Conservation (phyloP, 2,113 vertebrate genomes). For the Verasper variegatus region DNA sequence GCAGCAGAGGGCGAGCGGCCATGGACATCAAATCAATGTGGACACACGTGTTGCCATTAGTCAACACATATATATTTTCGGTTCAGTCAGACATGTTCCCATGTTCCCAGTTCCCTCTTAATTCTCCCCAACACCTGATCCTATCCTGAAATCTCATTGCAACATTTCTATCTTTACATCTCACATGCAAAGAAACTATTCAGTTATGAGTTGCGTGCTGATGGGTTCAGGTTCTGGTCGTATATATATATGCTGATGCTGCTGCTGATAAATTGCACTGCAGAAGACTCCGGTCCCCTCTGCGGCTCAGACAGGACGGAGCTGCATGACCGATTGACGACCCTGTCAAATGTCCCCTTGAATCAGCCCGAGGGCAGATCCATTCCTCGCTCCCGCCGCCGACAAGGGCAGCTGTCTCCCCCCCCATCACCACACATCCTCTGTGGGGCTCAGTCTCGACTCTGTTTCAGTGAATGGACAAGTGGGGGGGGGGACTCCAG, state of each 20-base stretch:
- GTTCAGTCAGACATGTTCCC: too few species aligned
- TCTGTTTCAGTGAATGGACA: conserved; percentile 8
- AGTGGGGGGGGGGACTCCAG: conserved; percentile 9
- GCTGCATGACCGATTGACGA: neutral
- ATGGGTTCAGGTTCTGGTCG: too few species aligned
- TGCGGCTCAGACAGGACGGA: conserved; percentile 46
- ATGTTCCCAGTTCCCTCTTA: too few species aligned
- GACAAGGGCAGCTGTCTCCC: conserved; percentile 24
- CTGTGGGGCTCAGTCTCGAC: conserved; percentile 49
- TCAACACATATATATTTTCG: too few species aligned
- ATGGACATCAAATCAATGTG: too few species aligned
- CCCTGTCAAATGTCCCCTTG: conserved; percentile 17
- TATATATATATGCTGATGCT: neutral
- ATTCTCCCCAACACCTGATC: too few species aligned
- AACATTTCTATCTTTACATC: too few species aligned
- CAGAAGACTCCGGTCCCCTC: conserved; percentile 27
- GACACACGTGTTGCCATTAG: too few species aligned
- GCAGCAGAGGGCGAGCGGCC: too few species aligned
- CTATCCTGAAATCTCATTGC: too few species aligned
- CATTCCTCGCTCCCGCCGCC: neutral
- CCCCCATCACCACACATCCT: neutral
- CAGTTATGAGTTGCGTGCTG: too few species aligned
- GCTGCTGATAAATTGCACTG: conserved; percentile 48
- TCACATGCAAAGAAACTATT: too few species aligned
- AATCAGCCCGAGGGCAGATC: neutral